Evolutionary conservation across 1,140 invertebrate species (phyloP), one percentile per base, ranked within the genome.

Genomic region (Rhopalosiphum padi): DNA sequence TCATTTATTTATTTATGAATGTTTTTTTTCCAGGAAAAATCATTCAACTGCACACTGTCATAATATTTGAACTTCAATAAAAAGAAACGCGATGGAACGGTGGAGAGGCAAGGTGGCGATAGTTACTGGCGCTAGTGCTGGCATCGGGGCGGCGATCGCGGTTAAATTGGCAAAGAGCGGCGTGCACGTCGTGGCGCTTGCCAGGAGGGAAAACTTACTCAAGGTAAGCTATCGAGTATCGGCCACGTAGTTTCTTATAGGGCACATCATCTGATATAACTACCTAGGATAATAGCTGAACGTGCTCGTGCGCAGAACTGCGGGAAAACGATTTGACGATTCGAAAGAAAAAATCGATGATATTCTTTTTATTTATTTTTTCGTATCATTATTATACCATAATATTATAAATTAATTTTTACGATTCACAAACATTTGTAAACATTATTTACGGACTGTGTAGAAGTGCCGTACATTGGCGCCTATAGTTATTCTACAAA

Each of bases 121-220:
- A 23, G 96, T 98, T 37, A 97, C 97, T 1, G 97, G 97, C 0
- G 97, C 97, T 0, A 97, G 97, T 94, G 95, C 96, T 1, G 97
- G 97, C 0, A 97, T 98, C 41, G 97, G 97, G 0, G 96, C 96
- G 0, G 96, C 95, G 1, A 95, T 96, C 30, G 95, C 96, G 30
- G 94, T 95, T 94, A 94, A 95, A 8, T 95, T 98, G 18, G 96
- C 96, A 0, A 94, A 96, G 53, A 94, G 96, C 41, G 97, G 97
- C 6, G 94, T 98, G 91, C 96, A 95, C 91, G 97, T 98, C 30
- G 96, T 97, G 0, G 97, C 97, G 0, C 95, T 97, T 60, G 97
- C 97, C 0, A 95, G 97, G 90, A 96, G 97, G 93, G 94, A 96
- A 30, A 95, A 97, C 23, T 95, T 95, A 46, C 95, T 98, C 43